phyloP scores from a whole-genome alignment of 2,113 vertebrate genomes.

The Psettodes erumei region DNA sequence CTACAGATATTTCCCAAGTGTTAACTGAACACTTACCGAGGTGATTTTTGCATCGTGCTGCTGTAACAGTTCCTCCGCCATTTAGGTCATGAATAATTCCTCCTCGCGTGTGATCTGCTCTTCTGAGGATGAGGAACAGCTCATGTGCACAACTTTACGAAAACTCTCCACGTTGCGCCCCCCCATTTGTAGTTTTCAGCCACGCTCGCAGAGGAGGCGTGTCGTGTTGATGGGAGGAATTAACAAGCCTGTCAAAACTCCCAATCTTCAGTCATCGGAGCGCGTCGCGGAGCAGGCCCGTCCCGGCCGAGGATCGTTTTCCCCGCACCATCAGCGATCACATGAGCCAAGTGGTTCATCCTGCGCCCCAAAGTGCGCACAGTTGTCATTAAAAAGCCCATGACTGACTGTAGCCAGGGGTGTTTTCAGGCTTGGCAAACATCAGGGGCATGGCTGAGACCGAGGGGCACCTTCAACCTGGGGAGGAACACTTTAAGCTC shows the following conservation, averaged over 20 bases:
- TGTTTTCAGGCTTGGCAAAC: background rate
- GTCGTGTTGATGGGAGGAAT: constrained; percentile 38
- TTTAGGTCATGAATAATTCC: constrained; percentile 64
- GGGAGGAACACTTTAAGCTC: background rate
- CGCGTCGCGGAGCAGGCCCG: background rate
- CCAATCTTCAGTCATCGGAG: constrained; percentile 10
- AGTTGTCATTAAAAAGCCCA: background rate
- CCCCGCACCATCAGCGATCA: constrained; percentile 21
- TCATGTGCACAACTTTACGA: constrained; percentile 47
- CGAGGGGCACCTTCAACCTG: background rate
- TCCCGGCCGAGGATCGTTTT: background rate
- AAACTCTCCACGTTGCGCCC: constrained; percentile 18
- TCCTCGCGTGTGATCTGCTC: constrained; percentile 23
- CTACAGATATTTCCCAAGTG: background rate
- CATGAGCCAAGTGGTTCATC: constrained; percentile 32
- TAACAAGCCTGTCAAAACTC: constrained; percentile 18
- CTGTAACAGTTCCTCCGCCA: constrained; percentile 79
- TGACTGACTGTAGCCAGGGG: background rate
- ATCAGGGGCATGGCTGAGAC: background rate
- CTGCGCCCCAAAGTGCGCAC: too few species aligned
- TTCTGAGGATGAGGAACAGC: constrained; percentile 14
- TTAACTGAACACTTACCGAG: constrained; percentile 71
- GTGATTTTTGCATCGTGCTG: constrained; percentile 57
- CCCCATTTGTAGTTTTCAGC: constrained; percentile 47
- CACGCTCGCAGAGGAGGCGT: constrained; percentile 50